Percentiles rank a stretch among this genome's conserved stretches.
Evolutionary conservation across 2,113 vertebrate species (phyloP).

Genomic region (Cromileptes altivelis): DNA sequence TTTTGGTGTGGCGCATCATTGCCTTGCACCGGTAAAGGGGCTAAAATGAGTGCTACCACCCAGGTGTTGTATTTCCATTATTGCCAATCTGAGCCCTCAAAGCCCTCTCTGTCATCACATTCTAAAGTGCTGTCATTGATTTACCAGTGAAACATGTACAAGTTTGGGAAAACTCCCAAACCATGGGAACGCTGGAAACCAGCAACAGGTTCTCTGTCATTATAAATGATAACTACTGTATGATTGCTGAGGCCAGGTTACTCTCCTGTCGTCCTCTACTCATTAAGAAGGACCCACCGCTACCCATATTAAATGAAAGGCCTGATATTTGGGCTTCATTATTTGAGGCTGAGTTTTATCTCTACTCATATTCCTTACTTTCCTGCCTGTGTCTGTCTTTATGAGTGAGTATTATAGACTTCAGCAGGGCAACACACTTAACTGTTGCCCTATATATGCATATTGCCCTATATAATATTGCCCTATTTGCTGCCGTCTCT

Average conservation of each 20-base stretch:
- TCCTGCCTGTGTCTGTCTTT: slow-evolving; percentile 9
- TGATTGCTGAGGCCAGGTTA: slow-evolving; percentile 42
- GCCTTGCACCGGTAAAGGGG: too few species aligned
- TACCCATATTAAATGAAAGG: slow-evolving; percentile 28
- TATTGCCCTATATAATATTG: slow-evolving; percentile 72
- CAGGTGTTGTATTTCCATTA: too few species aligned
- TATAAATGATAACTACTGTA: slow-evolving; percentile 42
- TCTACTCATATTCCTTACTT: not conserved
- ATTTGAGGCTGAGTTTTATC: not conserved
- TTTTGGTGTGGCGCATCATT: too few species aligned
- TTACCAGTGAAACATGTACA: slow-evolving; percentile 30
- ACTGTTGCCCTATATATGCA: slow-evolving; percentile 73
- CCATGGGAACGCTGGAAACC: not conserved
- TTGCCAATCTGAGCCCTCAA: not conserved
- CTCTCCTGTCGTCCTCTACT: slow-evolving; percentile 57
- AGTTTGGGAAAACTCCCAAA: slow-evolving; percentile 15
- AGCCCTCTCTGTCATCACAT: not conserved
- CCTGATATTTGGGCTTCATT: slow-evolving; percentile 18
- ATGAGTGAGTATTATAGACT: slow-evolving; percentile 47
- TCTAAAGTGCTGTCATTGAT: slow-evolving; percentile 45
- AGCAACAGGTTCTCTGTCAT: slow-evolving; percentile 51
- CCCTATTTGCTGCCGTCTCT: slow-evolving; percentile 69
- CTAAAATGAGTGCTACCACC: too few species aligned
- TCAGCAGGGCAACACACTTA: slow-evolving; percentile 44
- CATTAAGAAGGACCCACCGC: slow-evolving; percentile 10